phyloP scores from a whole-genome alignment of 1,140 invertebrate species.

The Philaenus spumarius region DNA sequence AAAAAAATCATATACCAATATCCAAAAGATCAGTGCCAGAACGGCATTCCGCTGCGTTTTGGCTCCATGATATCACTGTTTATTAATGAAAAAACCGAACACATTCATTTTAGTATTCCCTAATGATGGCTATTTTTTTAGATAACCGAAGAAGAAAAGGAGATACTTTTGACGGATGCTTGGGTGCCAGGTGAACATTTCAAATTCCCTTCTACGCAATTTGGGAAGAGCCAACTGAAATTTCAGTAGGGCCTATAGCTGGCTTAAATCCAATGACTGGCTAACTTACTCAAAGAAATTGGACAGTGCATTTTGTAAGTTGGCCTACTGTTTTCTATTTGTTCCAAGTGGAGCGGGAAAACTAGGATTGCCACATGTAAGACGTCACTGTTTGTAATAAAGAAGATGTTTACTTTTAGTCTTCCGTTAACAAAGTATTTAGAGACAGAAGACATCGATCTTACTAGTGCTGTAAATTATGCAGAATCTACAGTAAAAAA shows the following conservation, averaged over 20 bases:
- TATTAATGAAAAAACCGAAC: too few species aligned
- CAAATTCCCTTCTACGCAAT: neutral
- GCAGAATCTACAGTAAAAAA: neutral
- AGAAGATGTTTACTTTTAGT: neutral
- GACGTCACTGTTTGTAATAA: neutral
- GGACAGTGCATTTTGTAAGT: neutral
- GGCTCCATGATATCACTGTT: too few species aligned
- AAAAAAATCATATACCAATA: too few species aligned
- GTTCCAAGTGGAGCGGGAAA: neutral
- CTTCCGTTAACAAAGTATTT: neutral
- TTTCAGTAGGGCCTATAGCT: slow-evolving; percentile 6
- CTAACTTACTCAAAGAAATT: neutral
- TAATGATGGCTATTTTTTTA: too few species aligned
- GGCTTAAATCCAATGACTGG: slow-evolving; percentile 1
- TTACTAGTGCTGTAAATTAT: slow-evolving; percentile 1
- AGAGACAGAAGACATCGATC: neutral
- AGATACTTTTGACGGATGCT: neutral
- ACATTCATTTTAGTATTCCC: too few species aligned
- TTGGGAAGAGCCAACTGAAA: neutral
- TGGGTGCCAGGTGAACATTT: slow-evolving; percentile 3
- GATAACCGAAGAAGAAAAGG: neutral
- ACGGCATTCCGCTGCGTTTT: too few species aligned
- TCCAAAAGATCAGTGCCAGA: too few species aligned
- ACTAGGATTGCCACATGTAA: neutral
- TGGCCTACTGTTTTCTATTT: neutral